Evolutionary conservation across 2,797 vertebrate species (phyloP), one percentile per base, ranked within the genome.

Genomic region (Cichlasoma orientale): DNA sequence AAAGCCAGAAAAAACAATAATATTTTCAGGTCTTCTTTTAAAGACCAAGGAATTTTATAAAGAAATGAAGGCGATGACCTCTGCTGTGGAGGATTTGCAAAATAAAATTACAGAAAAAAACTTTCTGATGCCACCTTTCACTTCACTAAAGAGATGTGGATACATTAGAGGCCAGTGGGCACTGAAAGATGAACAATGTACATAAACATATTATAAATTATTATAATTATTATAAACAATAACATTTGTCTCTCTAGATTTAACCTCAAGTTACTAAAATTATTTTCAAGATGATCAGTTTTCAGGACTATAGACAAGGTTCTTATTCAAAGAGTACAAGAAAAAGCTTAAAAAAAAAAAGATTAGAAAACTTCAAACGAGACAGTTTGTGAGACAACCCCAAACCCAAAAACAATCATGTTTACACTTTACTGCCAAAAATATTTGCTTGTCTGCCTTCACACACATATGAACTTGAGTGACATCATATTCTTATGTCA

Each of bases 1-100:
- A 18, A 56, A 78, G 55, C 38, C 18, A 25, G 47, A 27, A 18
- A 33, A 36, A 53, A 33, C 19, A 79, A 72, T 31, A 56, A 55
- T 54, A 63, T 80, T 71, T 58, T 27, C 33, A 57, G 33, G 33
- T 33, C 33, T 33, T 33, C 3, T 33, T 33, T 2, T 33, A 8
- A 33, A 33, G 56, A n/a, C 4, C 47, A 56, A 72, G 4, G 56
- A 55, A 4, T 56, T 47, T 41, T 3, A 19, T 4, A 5, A 41
- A 13, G 36, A 36, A 21, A 41, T 41, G 1, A 61, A 11, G 3
- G 58, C 2, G 23, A 23, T 23, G 36, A 41, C 58, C 36, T 41
- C 36, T 61, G 23, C 21, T 18, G 36, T 41, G 21, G 13, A 63
- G 18, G 58, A 10, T 63, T 41, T 16, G 58, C 36, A 41, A 63